Base-by-base conservation (phyloP, 2,888 invertebrate genomes). In the Xylocampa areola region DNA sequence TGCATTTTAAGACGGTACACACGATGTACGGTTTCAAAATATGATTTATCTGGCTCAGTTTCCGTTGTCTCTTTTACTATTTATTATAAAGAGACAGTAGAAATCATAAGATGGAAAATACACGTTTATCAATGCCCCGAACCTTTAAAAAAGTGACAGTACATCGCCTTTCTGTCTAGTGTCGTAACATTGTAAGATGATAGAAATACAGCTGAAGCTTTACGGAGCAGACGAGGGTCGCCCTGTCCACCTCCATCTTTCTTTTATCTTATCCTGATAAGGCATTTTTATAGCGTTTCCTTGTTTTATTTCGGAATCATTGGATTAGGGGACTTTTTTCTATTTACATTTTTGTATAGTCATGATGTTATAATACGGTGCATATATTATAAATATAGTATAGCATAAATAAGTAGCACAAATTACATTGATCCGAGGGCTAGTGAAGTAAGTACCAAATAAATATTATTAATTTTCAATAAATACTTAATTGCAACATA, bases 251-350 rank as follows among this genome's bases (percentile, higher is more conserved):
- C 59, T 63, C 40, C 66, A 63, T 72, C 57, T 47, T 51, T 33
- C 54, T 63, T 66, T 66, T 68, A 68, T 61, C 66, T 60, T 66
- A 52, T 45, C 39, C 51, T 61, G 68, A 68, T 73, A 72, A 72
- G 45, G 40, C 50, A 60, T 55, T 59, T 27, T 71, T 61, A 54
- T 50, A 39, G 57, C 54, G 33, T 39, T 35, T 52, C 36, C 50
- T 47, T 59, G 54, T 61, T 69, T 57, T 40, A 39, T 57, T 73
- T 53, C 10, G 53, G 33, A 49, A 35, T 60, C 27, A 71, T 69
- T 61, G 55, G 53, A 66, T 54, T 55, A 36, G 10, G 27, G 43
- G 17, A 23, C 5, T 36, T 44, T 17, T 4, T 41, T 44, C 2
- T 40, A 8, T 36, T 6, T n/a, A 25, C 4, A 17, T 32, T 27